Percentiles rank a stretch among this genome's conserved stretches.
These are phyloP conservation scores for Tipula lateralis DNA, from an alignment of 2,888 invertebrate species.

Conservation along the genomic window DNA sequence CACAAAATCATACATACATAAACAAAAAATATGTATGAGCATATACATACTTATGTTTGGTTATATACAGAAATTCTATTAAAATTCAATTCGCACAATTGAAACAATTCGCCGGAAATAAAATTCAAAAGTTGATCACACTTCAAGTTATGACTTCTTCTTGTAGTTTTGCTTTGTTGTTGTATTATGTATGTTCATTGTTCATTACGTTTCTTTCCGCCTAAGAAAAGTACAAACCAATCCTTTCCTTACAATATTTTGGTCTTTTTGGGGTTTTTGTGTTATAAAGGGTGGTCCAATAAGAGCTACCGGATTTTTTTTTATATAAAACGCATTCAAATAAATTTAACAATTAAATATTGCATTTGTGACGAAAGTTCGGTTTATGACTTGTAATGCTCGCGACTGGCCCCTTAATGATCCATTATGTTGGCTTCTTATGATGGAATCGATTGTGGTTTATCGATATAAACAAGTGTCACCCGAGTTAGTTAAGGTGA, in stretches of 20 bases:
- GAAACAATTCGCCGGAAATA: constrained; percentile 19
- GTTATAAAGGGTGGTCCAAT: no score
- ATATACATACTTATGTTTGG: neutral
- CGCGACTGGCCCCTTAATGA: no score
- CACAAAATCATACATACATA: neutral
- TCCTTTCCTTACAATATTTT: neutral
- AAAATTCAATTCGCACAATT: constrained; percentile 9
- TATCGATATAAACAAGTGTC: no score
- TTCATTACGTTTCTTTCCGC: neutral
- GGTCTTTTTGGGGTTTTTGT: neutral
- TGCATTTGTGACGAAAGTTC: no score
- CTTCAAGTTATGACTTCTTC: neutral
- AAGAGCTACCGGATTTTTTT: no score
- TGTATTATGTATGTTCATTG: neutral
- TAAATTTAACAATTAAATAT: no score
- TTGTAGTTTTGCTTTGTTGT: neutral
- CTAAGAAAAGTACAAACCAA: neutral
- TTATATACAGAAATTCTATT: neutral
- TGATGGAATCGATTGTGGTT: no score
- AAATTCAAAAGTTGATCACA: constrained; percentile 19
- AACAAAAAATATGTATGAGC: no score
- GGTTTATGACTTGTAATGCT: no score
- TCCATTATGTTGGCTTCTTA: no score
- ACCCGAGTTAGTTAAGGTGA: no score
- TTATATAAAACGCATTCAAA: no score